Percentiles rank a stretch among this genome's conserved stretches.
Conservation (phyloP, 2,797 vertebrate genomes). For the Diplodus sargus region DNA sequence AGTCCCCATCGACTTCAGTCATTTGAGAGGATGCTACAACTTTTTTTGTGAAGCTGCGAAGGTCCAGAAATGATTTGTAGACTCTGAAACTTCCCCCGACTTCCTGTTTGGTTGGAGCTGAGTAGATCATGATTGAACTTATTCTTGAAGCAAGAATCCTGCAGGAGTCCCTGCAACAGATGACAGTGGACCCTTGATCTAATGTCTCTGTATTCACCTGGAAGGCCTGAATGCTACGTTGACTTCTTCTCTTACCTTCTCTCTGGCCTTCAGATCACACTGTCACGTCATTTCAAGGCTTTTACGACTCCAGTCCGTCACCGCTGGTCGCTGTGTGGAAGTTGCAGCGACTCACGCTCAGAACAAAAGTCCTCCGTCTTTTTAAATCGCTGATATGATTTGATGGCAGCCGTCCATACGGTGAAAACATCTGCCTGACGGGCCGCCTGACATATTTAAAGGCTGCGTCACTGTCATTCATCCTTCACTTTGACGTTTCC, state of each 20-base stretch:
- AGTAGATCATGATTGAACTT: too few relatives aligned
- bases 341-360: not conserved
- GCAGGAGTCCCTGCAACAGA: not conserved
- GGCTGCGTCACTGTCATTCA: conserved; percentile 63
- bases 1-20: too few relatives aligned
- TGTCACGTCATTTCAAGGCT: conserved; percentile 22
- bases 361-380: not conserved
- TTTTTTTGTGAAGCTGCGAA: too few relatives aligned
- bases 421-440: conserved; percentile 48
- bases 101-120: too few relatives aligned
- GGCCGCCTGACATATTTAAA: conserved; percentile 60
- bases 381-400: conserved; percentile 20
- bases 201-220: conserved; percentile 22
- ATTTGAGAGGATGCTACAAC: too few relatives aligned
- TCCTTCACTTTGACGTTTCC: conserved; percentile 57
- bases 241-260: conserved; percentile 7
- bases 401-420: conserved; percentile 25
- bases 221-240: not conserved
- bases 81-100: too few relatives aligned
- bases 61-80: too few relatives aligned
- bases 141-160: not conserved
- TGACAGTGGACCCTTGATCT: too few relatives aligned
- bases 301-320: conserved; percentile 6
- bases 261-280: conserved; percentile 20
- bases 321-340: conserved; percentile 4